A percentile compares a stretch with the other conserved stretches of the same genome.
Evolutionary conservation across 2,113 vertebrate genomes (phyloP).

Genomic region (Paramormyrops kingsleyae): DNA sequence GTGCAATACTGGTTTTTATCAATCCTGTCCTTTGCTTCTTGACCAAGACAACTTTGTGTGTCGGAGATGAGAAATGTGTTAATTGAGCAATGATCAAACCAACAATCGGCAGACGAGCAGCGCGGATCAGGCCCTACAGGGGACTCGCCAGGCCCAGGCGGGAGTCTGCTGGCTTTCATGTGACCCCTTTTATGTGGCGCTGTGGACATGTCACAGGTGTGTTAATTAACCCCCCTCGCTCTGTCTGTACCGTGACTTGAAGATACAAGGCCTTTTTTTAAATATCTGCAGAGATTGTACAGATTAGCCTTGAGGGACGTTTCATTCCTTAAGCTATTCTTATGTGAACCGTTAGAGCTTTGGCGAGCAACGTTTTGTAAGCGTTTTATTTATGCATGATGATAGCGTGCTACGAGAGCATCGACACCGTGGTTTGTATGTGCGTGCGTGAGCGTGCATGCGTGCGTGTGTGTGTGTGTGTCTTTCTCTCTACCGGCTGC

Average conservation of each 20-base stretch:
- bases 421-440: not conserved
- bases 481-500: not conserved
- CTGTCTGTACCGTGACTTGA: constrained; percentile 55
- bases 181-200: constrained; percentile 35
- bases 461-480: not conserved
- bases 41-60: not conserved
- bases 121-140: not conserved
- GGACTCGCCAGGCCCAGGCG: not conserved
- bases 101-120: not conserved
- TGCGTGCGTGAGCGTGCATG: not conserved
- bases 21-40: constrained; percentile 53
- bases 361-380: not conserved
- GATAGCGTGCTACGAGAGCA: not conserved
- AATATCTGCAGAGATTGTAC: constrained; percentile 44
- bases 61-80: not conserved
- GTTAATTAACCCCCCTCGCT: constrained; percentile 17
- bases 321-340: constrained; percentile 27
- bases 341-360: not conserved
- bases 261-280: constrained; percentile 40
- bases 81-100: not conserved
- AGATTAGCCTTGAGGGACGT: constrained; percentile 45
- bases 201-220: constrained; percentile 44
- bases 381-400: constrained; percentile 24
- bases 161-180: constrained; percentile 24
- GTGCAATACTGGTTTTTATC: constrained; percentile 70